These are phyloP conservation scores for Percopsis transmontana DNA, from an alignment of 2,113 vertebrate species.

Conservation along the genomic window DNA sequence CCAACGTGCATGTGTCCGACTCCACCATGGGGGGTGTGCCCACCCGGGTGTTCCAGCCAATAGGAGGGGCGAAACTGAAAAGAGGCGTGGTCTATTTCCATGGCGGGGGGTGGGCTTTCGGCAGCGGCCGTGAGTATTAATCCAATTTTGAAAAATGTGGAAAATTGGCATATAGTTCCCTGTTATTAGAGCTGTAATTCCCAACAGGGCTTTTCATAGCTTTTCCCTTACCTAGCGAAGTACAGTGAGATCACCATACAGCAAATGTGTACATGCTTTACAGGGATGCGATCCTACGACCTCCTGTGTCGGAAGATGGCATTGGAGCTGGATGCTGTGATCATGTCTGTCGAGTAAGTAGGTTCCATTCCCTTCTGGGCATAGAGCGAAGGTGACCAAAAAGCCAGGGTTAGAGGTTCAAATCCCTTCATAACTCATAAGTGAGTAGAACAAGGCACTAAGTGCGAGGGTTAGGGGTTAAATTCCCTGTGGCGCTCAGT, in stretches of 20 bases:
- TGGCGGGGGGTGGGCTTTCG: conserved; percentile 93
- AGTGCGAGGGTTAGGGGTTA: background rate
- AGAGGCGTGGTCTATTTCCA: conserved; percentile 90
- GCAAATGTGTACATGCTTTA: background rate
- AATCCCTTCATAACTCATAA: no score
- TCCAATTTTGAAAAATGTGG: background rate
- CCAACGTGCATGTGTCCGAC: conserved; percentile 81
- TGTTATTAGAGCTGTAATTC: background rate
- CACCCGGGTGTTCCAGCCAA: conserved; percentile 85
- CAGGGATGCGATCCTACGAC: conserved; percentile 89
- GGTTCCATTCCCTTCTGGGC: background rate
- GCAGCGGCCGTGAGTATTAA: conserved; percentile 85
- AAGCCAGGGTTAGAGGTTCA: no score
- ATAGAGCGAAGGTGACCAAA: background rate
- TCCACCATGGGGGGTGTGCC: conserved; percentile 83
- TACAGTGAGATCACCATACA: background rate
- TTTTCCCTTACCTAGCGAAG: background rate
- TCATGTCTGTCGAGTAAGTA: conserved; percentile 95
- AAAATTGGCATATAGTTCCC: background rate
- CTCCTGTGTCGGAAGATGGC: conserved; percentile 86
- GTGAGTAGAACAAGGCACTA: background rate
- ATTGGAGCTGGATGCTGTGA: conserved; percentile 86
- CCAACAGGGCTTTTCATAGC: no score
- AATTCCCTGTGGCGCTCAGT: background rate
- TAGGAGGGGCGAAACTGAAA: conserved; percentile 61